Percentiles rank a stretch among this genome's conserved stretches.
These are phyloP conservation scores for Mnemiopsis leidyi DNA, from an alignment of 37 sponge, comb jelly and placozoan genomes.

Conservation along the genomic window DNA sequence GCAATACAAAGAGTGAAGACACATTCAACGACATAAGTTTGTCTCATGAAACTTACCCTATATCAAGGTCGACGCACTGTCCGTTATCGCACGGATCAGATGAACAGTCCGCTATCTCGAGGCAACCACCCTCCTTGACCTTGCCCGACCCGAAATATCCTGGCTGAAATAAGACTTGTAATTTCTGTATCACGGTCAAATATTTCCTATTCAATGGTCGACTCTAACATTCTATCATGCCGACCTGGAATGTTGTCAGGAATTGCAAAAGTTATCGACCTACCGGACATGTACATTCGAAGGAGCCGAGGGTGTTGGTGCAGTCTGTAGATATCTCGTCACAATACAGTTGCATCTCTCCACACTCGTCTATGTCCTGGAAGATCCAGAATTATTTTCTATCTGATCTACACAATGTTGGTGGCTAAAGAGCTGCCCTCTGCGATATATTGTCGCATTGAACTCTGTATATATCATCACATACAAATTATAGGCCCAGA, in stretches of 20 bases:
- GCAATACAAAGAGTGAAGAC: no score
- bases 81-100: slow-evolving; percentile 54
- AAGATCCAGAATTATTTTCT: no score
- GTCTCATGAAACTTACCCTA: slow-evolving; percentile 41
- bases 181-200: no score
- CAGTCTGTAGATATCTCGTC: background rate
- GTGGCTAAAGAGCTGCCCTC: background rate
- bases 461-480: background rate
- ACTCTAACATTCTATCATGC: background rate
- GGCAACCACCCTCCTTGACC: background rate
- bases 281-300: slow-evolving; percentile 6
- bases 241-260: no score
- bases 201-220: no score
- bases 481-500: background rate
- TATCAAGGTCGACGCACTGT: background rate
- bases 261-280: background rate
- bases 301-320: slow-evolving; percentile 22
- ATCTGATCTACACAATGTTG: background rate
- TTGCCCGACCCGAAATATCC: slow-evolving; percentile 56
- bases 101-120: slow-evolving; percentile 16
- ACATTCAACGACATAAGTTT: no score
- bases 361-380: slow-evolving; percentile 52
- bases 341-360: background rate
- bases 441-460: background rate
- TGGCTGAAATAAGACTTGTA: slow-evolving; percentile 3